phyloP scores from a whole-genome alignment of 2,888 invertebrate genomes.

The Coleophora deauratella region DNA sequence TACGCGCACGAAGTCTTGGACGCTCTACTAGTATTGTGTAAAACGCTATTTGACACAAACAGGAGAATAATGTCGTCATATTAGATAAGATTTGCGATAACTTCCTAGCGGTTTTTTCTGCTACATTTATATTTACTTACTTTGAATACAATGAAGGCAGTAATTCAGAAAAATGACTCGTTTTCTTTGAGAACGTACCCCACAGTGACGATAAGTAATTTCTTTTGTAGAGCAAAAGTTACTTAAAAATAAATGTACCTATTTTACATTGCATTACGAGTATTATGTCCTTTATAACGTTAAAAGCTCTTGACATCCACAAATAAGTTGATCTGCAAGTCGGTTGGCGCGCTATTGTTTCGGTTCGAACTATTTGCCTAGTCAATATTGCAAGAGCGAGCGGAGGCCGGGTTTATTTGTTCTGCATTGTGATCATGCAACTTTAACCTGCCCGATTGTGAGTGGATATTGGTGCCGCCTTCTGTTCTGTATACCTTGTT shows the following conservation, averaged over 20 bases:
- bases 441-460: constrained; percentile 56
- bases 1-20: too few species aligned
- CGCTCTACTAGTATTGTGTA: too few species aligned
- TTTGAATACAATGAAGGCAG: constrained; percentile 25
- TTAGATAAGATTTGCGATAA: constrained; percentile 8
- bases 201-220: too few species aligned
- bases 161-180: constrained; percentile 24
- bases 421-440: constrained; percentile 61
- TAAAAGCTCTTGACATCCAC: constrained; percentile 16
- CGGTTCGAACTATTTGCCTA: constrained; percentile 29
- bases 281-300: too few species aligned
- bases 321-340: constrained; percentile 20
- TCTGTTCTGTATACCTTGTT: constrained; percentile 27
- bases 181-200: constrained; percentile 6
- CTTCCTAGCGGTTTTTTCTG: constrained; percentile 19
- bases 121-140: constrained; percentile 20
- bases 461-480: constrained; percentile 46
- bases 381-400: constrained; percentile 48
- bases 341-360: constrained; percentile 25
- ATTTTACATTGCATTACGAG: too few species aligned
- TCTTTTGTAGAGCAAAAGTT: constrained; percentile 10
- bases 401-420: constrained; percentile 43
- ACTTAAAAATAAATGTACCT: too few species aligned
- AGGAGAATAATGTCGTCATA: constrained; percentile 7
- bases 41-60: background rate